Conservation (phyloP, 1,140 invertebrate genomes). For the Charaxes varanes region DNA sequence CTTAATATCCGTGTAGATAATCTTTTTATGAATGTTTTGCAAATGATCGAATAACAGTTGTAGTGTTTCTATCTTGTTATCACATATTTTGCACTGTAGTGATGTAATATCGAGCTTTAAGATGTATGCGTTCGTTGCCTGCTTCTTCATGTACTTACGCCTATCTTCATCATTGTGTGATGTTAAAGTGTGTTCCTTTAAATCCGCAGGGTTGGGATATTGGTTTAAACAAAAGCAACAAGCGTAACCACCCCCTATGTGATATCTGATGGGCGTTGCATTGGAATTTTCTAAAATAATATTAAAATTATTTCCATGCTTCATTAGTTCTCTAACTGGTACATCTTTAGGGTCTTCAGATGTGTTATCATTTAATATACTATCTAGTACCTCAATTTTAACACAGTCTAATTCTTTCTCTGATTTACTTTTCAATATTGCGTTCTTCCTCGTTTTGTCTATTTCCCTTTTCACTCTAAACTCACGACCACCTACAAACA, state of each 20-base stretch:
- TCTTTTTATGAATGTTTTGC: conserved; percentile 15
- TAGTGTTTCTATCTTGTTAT: conserved; percentile 5
- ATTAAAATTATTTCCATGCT: conserved; percentile 29
- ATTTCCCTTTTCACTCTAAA: conserved; percentile 4
- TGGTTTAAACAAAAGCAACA: conserved; percentile 33
- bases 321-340: conserved; percentile 19
- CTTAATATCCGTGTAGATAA: conserved; percentile 22
- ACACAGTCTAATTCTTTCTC: background rate
- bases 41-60: conserved; percentile 24
- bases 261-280: conserved; percentile 35
- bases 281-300: conserved; percentile 32
- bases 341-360: background rate
- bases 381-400: background rate
- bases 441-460: conserved; percentile 1
- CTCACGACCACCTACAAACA: conserved; percentile 14
- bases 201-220: conserved; percentile 21
- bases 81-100: conserved; percentile 27
- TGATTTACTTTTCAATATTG: conserved; percentile 4
- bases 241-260: conserved; percentile 23
- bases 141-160: conserved; percentile 10
- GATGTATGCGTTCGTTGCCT: background rate
- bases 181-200: conserved; percentile 30
- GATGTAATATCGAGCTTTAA: conserved; percentile 34
- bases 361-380: background rate
- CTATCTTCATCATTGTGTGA: conserved; percentile 19